Base-by-base conservation (phyloP, 1,140 invertebrate species). In the Drosophila bocki region DNA sequence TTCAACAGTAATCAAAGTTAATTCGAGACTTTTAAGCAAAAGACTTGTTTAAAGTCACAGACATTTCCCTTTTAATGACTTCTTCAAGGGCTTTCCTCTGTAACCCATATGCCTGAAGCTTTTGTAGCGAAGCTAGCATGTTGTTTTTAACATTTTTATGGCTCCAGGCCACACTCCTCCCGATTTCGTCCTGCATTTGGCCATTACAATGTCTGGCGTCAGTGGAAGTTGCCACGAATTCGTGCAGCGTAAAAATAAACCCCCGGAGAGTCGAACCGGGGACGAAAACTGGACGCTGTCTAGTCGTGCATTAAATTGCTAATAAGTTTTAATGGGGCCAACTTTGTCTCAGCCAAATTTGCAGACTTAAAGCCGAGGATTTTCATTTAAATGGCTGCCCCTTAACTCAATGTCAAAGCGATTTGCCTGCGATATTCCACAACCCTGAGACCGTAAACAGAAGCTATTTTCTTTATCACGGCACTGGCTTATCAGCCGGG, bases 261-360 rank as follows among this genome's bases (percentile, higher is more conserved):
- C 32, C 50, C 58, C 29, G 45, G 32, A 45, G 44, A 47, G 44
- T 7, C 35, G 35, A 26, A 19, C 35, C 35, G 53, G 22, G 44
- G n/a, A 22, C 35, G 19, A 53, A 48, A 63, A 37, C 50, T 64
- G 32, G 65, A 60, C 58, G 29, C 45, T 86, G 82, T 75, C 82
- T 87, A 88, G 84, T 88, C 84, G 84, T 87, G 84, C 84, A 87
- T 88, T 88, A 88, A 87, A 87, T 87, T 88, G 84, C 84, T 87
- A 88, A 87, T 87, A 88, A 83, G 79, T 87, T 87, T 87, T 87
- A 86, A 88, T 87, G 78, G 68, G 61, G 61, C 62, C 72, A 87
- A 83, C 80, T 83, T 83, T 88, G 76, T 78, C 65, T 74, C 76
- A 45, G 45, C 69, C 54, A 60, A 72, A 41, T 72, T 37, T 19